phyloP scores from a whole-genome alignment of 2,888 invertebrate genomes.

The Drosophila greeni region DNA sequence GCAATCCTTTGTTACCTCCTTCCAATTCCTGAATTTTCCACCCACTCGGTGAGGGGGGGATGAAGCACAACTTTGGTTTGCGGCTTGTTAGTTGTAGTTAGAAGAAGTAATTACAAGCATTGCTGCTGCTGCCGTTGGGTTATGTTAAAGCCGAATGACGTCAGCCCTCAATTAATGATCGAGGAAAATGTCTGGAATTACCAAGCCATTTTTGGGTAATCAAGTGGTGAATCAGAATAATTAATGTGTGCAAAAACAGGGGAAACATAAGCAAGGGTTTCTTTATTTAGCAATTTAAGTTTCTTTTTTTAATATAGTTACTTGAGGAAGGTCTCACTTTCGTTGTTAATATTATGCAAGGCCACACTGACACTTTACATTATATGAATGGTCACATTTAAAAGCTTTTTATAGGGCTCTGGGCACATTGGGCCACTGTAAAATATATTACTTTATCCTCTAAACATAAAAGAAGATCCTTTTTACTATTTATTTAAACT shows the following conservation, averaged over 20 bases:
- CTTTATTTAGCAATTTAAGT: background rate
- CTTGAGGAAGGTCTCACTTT: background rate
- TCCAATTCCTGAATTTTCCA: constrained; percentile 1
- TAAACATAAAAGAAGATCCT: background rate
- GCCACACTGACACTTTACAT: background rate
- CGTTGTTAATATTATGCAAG: background rate
- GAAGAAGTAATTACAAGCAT: constrained; percentile 43
- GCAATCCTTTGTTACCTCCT: constrained; percentile 59
- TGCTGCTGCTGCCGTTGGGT: constrained; percentile 9
- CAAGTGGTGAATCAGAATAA: constrained; percentile 21
- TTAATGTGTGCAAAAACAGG: background rate
- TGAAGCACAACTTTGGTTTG: constrained; percentile 36
- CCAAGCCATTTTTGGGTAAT: constrained; percentile 22
- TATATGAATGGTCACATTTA: background rate
- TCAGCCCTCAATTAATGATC: constrained; percentile 33
- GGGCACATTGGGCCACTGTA: background rate
- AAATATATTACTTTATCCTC: background rate
- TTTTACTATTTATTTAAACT: background rate
- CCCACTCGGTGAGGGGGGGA: background rate
- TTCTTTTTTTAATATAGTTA: background rate
- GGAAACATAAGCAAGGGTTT: too few relatives aligned
- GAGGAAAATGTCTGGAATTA: constrained; percentile 15
- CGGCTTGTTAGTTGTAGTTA: constrained; percentile 38
- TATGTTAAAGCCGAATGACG: constrained; percentile 19
- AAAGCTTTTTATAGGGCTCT: background rate